Conservation (phyloP, 2,797 vertebrate species). For the Liasis olivaceus region DNA sequence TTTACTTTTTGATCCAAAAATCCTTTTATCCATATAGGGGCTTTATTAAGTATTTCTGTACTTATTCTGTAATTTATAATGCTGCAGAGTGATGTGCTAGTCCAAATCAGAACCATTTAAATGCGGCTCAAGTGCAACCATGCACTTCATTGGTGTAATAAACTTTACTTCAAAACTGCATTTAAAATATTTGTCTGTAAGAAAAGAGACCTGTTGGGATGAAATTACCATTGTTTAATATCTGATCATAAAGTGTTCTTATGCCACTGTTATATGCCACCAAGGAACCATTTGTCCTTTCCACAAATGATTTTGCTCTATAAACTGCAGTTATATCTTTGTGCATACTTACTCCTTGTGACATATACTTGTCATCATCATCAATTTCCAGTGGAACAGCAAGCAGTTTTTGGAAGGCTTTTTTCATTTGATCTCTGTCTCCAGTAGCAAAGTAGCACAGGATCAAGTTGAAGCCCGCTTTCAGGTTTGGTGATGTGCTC, state of each 20-base stretch:
- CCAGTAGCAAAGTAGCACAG: slow-evolving; percentile 91
- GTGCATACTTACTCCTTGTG: slow-evolving; percentile 82
- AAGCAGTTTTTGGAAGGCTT: slow-evolving; percentile 93
- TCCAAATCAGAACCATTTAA: background rate
- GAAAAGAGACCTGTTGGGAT: background rate
- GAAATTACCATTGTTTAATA: background rate
- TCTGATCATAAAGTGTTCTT: background rate
- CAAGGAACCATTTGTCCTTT: background rate
- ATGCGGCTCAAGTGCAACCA: background rate
- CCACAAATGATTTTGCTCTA: background rate
- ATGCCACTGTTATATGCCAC: accelerated
- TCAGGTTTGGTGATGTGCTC: slow-evolving; percentile 90
- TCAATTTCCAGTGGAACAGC: slow-evolving; percentile 88
- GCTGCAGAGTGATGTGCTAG: background rate
- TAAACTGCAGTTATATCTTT: background rate
- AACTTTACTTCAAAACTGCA: background rate
- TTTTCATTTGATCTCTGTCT: slow-evolving; percentile 94
- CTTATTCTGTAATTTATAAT: background rate
- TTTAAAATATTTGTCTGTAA: slow-evolving; percentile 13
- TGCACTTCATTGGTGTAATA: background rate
- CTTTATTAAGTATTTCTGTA: background rate
- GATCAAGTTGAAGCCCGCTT: slow-evolving; percentile 91
- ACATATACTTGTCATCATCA: slow-evolving; percentile 92
- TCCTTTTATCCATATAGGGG: background rate
- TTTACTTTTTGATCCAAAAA: background rate